phyloP scores from a whole-genome alignment of 2,797 vertebrate species.

The Phalanger gymnotis region DNA sequence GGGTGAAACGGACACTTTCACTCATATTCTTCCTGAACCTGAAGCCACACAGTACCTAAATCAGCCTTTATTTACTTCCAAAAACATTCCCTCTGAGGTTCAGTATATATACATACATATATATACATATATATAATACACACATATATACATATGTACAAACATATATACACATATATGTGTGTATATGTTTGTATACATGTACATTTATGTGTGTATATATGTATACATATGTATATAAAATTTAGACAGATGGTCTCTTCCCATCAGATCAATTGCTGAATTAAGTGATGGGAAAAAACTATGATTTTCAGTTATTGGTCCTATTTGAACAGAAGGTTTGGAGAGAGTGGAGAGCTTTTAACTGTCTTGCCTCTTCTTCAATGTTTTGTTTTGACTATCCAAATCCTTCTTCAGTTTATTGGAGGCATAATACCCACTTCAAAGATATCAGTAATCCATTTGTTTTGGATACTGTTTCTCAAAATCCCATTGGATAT shows the following conservation, averaged over 20 bases:
- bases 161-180: no score
- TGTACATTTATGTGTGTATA: neutral
- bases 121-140: no score
- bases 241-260: neutral
- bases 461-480: constrained; percentile 52
- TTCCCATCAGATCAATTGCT: neutral
- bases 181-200: no score
- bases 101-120: neutral
- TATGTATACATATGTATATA: neutral
- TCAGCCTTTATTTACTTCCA: neutral
- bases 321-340: neutral
- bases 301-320: neutral
- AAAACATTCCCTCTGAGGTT: neutral
- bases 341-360: constrained; percentile 8
- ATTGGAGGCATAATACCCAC: constrained; percentile 16
- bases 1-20: neutral
- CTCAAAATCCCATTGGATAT: constrained; percentile 26
- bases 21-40: neutral
- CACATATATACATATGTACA: no score
- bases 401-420: neutral
- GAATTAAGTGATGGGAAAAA: neutral
- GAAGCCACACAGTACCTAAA: neutral
- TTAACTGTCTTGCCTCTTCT: neutral
- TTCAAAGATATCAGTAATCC: neutral
- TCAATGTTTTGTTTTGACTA: neutral